These are phyloP conservation scores for Sarotherodon lohbergeri DNA, from an alignment of 2,113 vertebrate genomes.

Conservation along the genomic window DNA sequence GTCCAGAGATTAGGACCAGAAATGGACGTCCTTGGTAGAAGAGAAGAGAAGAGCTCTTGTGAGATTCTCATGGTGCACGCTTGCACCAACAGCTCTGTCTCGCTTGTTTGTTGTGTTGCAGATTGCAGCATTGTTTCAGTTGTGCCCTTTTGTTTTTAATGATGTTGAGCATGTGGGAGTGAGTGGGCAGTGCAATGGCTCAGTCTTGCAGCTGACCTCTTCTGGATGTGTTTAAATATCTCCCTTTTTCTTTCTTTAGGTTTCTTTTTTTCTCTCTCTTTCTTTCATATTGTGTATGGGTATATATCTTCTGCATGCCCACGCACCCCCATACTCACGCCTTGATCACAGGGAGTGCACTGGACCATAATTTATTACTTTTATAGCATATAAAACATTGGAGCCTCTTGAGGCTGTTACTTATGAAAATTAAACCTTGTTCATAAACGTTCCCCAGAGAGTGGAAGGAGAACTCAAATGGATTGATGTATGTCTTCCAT, in stretches of 20 bases:
- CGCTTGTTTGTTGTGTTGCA: constrained; percentile 16
- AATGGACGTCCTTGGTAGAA: not conserved
- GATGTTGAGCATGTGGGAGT: constrained; percentile 56
- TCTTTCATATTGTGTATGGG: not conserved
- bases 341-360: constrained; percentile 36
- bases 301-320: not conserved
- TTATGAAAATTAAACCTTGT: constrained; percentile 66
- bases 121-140: constrained; percentile 38
- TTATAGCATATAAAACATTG: constrained; percentile 28
- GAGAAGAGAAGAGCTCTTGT: not conserved
- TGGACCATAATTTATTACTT: constrained; percentile 41
- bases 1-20: not conserved
- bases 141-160: constrained; percentile 57
- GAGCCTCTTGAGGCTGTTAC: constrained; percentile 26
- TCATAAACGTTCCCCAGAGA: not conserved
- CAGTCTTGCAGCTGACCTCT: constrained; percentile 47
- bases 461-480: not conserved
- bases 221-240: constrained; percentile 32
- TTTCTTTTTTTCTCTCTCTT: not conserved
- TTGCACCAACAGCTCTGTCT: not conserved
- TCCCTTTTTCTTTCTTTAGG: not conserved
- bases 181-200: constrained; percentile 47
- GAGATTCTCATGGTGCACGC: not conserved
- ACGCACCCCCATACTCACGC: not conserved
- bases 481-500: not conserved